Conservation (phyloP, 2,113 vertebrate species). For the Pterocles orientalis region DNA sequence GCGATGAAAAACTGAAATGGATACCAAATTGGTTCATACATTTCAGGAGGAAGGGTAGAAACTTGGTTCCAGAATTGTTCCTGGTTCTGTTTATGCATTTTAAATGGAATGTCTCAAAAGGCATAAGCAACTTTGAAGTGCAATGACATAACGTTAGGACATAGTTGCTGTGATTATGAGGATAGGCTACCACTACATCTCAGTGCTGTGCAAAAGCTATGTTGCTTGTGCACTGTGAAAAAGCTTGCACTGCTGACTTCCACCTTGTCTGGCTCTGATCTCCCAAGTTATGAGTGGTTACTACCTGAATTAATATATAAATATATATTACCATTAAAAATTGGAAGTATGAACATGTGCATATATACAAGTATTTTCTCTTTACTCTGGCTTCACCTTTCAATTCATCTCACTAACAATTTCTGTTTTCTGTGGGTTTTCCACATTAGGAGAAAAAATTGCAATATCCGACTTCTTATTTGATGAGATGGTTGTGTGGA, state of each 20-base stretch:
- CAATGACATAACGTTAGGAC: neutral
- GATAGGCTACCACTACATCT: neutral
- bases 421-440: neutral
- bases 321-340: neutral
- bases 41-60: neutral
- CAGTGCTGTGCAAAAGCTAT: neutral
- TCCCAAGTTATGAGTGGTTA: neutral
- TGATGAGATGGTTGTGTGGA: neutral
- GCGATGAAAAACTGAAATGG: neutral
- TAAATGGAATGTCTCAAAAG: neutral
- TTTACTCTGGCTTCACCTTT: neutral
- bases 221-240: neutral
- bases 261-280: neutral
- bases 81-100: neutral
- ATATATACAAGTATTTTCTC: neutral
- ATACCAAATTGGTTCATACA: neutral
- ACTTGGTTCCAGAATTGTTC: neutral
- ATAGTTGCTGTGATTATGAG: neutral
- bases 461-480: neutral
- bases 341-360: neutral
- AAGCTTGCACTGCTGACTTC: neutral
- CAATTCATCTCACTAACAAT: neutral
- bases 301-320: neutral
- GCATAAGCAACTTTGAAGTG: neutral
- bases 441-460: neutral